phyloP scores from a whole-genome alignment of 1,140 invertebrate genomes.

The Leptonema lineaticorne region DNA sequence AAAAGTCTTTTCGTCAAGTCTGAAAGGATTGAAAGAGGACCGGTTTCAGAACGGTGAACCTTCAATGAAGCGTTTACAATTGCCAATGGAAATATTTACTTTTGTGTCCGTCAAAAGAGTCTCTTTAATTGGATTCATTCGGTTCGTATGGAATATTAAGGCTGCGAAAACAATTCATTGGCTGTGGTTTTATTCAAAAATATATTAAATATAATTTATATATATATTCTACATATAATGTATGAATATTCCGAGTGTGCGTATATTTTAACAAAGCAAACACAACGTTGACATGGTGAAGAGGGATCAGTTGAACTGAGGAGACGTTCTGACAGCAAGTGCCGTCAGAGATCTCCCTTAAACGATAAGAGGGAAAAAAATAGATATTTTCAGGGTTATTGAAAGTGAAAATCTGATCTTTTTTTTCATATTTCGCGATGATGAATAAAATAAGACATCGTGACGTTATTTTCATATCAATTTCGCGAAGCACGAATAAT shows the following conservation, averaged over 20 bases:
- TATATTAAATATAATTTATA: too few species aligned
- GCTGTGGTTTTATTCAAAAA: too few species aligned
- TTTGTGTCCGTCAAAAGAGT: neutral
- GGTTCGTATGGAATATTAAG: too few species aligned
- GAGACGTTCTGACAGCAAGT: conserved; percentile 4
- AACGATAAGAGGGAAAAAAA: conserved; percentile 5
- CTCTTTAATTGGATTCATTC: neutral
- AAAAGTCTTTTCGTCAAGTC: neutral
- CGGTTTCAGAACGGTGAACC: neutral
- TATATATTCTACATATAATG: too few species aligned
- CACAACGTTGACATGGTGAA: neutral
- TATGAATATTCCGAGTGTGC: too few species aligned
- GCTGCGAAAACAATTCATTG: too few species aligned
- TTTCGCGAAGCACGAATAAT: too few species aligned
- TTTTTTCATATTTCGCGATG: neutral
- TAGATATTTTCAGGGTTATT: neutral
- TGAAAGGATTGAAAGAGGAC: neutral
- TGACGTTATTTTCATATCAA: too few species aligned
- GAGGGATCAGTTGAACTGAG: neutral
- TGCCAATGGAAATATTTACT: conserved; percentile 14
- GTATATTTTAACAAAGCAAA: neutral
- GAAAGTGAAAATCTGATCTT: neutral
- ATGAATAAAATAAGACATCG: too few species aligned
- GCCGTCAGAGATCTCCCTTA: neutral
- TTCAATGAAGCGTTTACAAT: conserved; percentile 18